Conservation (phyloP, 2,888 invertebrate genomes). For the Caenorhabditis sp. region DNA sequence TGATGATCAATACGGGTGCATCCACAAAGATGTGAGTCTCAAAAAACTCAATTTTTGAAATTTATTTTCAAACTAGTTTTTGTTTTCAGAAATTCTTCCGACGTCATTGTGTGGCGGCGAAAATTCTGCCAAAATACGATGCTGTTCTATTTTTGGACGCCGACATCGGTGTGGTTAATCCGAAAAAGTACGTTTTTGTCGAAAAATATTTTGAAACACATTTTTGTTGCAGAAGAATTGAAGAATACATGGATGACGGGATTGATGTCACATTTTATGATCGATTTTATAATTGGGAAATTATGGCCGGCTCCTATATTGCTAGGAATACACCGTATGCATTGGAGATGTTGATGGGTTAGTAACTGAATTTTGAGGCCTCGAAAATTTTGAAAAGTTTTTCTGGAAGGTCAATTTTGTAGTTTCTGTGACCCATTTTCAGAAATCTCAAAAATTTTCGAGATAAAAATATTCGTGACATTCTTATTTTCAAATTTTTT, state of each 20-base stretch:
- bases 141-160: slow-evolving; percentile 39
- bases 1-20: slow-evolving; percentile 17
- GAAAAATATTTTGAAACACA: background rate
- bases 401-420: no score
- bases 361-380: background rate
- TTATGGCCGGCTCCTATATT: slow-evolving; percentile 36
- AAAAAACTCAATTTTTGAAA: background rate
- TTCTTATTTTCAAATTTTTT: no score
- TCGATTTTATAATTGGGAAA: slow-evolving; percentile 43
- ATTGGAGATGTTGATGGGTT: slow-evolving; percentile 20
- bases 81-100: slow-evolving; percentile 37
- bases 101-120: slow-evolving; percentile 39
- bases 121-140: slow-evolving; percentile 25
- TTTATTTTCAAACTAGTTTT: background rate
- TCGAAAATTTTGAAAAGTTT: no score
- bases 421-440: no score
- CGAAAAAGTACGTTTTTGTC: slow-evolving; percentile 8
- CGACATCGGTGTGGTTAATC: slow-evolving; percentile 45
- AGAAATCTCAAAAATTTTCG: no score
- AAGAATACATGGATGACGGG: slow-evolving; percentile 24
- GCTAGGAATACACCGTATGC: slow-evolving; percentile 25
- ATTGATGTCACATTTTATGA: slow-evolving; percentile 39
- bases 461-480: no score
- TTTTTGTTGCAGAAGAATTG: slow-evolving; percentile 21
- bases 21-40: slow-evolving; percentile 32